These are phyloP conservation scores for Frieseomelitta varia DNA, from an alignment of 1,140 invertebrate genomes.

Conservation along the genomic window DNA sequence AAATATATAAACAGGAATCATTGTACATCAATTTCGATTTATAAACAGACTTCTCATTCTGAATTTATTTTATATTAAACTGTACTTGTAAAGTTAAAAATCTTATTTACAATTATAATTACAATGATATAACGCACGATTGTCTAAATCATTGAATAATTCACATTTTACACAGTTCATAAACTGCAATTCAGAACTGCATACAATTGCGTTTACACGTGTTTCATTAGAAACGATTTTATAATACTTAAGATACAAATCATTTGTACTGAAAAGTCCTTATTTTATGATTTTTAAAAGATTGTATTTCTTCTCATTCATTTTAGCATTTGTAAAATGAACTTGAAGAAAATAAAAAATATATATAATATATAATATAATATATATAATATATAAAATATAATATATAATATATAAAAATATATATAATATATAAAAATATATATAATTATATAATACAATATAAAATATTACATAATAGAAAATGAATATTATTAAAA, in stretches of 20 bases:
- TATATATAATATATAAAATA: neutral
- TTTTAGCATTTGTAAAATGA: neutral
- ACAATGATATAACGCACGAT: neutral
- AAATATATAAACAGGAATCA: neutral
- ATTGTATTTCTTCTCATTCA: neutral
- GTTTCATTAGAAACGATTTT: neutral
- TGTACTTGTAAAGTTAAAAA: neutral
- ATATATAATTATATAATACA: neutral
- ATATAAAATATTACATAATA: neutral
- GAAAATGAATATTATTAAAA: no score
- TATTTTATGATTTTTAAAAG: neutral
- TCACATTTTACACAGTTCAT: no score
- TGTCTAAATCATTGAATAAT: neutral
- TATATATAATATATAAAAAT: neutral
- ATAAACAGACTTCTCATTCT: neutral
- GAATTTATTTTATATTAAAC: neutral
- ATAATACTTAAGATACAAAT: neutral
- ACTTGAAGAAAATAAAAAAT: neutral
- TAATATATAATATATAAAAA: neutral
- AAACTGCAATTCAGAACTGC: no score
- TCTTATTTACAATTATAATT: conserved; percentile 3
- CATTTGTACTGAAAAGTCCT: neutral
- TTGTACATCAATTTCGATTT: neutral
- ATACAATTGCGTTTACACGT: neutral
- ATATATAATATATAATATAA: neutral